Percentiles rank a stretch among this genome's conserved stretches.
phyloP scores from a whole-genome alignment of 37 sponge, comb jelly and placozoan genomes.

The Haliclona indistincta region DNA sequence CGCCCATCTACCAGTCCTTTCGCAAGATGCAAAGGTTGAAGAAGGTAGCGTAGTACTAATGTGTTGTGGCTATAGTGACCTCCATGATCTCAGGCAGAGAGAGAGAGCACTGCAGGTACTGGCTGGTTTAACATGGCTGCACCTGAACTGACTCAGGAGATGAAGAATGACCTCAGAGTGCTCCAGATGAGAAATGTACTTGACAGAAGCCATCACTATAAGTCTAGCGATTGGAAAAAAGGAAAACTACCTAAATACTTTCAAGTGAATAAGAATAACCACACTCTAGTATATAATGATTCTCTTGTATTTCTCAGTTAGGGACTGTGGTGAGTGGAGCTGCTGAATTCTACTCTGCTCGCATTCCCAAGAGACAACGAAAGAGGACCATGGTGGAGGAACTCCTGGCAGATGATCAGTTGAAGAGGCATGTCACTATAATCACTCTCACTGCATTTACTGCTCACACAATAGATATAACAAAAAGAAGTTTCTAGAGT shows the following conservation, averaged over 20 bases:
- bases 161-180: conserved; percentile 71
- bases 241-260: conserved; percentile 73
- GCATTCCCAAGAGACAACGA: conserved; percentile 57
- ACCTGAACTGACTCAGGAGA: conserved; percentile 60
- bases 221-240: conserved; percentile 56
- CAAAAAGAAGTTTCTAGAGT: no score
- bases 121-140: conserved; percentile 80
- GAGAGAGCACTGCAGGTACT: conserved; percentile 54
- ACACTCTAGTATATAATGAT: not conserved
- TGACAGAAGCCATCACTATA: conserved; percentile 76
- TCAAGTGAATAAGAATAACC: conserved; percentile 40
- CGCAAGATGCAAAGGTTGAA: conserved; percentile 34
- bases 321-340: conserved; percentile 64
- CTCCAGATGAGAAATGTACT: conserved; percentile 66
- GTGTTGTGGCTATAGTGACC: no score
- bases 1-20: conserved; percentile 34
- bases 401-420: conserved; percentile 61
- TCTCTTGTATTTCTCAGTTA: conserved; percentile 19
- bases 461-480: no score
- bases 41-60: no score
- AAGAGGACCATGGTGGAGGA: conserved; percentile 77
- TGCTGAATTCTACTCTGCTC: conserved; percentile 74
- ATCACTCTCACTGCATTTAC: no score
- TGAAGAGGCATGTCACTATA: conserved; percentile 41
- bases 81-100: conserved; percentile 36